Evolutionary conservation across 2,797 vertebrate genomes (phyloP).

Genomic region (Alauda arvensis): DNA sequence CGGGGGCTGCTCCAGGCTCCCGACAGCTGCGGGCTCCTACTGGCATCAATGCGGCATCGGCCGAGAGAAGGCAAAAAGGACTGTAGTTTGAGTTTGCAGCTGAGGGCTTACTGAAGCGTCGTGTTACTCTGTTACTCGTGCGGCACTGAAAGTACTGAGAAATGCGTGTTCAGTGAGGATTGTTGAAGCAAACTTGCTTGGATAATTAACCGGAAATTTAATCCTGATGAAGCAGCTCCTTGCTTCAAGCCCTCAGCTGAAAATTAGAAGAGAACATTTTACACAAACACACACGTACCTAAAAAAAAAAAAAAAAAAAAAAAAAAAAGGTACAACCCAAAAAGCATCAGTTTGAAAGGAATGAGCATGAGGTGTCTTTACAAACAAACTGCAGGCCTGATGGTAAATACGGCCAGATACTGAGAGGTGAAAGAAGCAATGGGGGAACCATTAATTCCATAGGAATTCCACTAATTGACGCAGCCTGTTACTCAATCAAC

Average conservation of each 20-base stretch:
- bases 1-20: background rate
- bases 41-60: rapidly evolving
- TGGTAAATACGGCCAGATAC: no score
- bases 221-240: background rate
- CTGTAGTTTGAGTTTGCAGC: rapidly evolving
- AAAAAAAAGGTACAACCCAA: background rate
- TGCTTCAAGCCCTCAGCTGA: background rate
- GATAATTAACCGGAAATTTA: background rate
- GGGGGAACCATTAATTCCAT: background rate
- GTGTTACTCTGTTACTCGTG: no score
- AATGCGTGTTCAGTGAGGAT: rapidly evolving
- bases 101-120: rapidly evolving
- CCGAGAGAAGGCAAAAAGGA: background rate
- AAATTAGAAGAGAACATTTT: background rate
- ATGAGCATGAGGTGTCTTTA: background rate
- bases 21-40: rapidly evolving
- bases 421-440: background rate
- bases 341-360: background rate
- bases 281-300: rapidly evolving
- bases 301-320: background rate
- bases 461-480: background rate
- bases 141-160: background rate
- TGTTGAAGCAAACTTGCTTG: background rate
- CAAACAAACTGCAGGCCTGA: background rate
- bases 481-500: background rate